Evolutionary conservation across 2,113 vertebrate genomes (phyloP).

Genomic region (Xiphophorus hellerii): DNA sequence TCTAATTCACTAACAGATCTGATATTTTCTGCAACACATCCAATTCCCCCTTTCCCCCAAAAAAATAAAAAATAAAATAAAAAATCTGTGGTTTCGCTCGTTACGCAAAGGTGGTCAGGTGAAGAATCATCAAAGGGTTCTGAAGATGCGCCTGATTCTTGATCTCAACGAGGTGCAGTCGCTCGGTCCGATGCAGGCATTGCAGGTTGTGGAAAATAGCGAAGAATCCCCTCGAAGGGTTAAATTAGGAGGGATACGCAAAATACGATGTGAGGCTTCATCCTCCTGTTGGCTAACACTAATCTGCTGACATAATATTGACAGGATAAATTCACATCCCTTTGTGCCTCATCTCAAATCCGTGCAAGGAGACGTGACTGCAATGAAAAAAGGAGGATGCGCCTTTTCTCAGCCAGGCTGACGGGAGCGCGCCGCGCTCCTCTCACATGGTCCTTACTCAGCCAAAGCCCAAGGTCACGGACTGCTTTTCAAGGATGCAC

Average conservation of each 20-base stretch:
- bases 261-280: background rate
- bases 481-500: conserved; percentile 38
- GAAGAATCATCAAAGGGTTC: conserved; percentile 2
- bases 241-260: background rate
- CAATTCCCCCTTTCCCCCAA: background rate
- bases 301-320: background rate
- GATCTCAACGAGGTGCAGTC: conserved; percentile 14
- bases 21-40: conserved; percentile 9
- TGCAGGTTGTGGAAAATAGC: conserved; percentile 26
- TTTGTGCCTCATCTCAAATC: conserved; percentile 52
- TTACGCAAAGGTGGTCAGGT: background rate
- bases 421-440: conserved; percentile 45
- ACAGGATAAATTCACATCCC: conserved; percentile 11
- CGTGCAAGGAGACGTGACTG: conserved; percentile 67
- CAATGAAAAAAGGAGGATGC: conserved; percentile 57
- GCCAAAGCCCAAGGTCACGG: conserved; percentile 63
- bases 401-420: conserved; percentile 55
- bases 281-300: background rate
- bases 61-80: background rate
- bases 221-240: background rate
- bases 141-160: background rate
- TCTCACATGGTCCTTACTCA: conserved; percentile 56
- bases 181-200: conserved; percentile 25
- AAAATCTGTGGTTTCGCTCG: background rate
- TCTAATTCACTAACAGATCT: background rate